phyloP scores from a whole-genome alignment of 2,888 invertebrate species.

The Notodromas monacha region DNA sequence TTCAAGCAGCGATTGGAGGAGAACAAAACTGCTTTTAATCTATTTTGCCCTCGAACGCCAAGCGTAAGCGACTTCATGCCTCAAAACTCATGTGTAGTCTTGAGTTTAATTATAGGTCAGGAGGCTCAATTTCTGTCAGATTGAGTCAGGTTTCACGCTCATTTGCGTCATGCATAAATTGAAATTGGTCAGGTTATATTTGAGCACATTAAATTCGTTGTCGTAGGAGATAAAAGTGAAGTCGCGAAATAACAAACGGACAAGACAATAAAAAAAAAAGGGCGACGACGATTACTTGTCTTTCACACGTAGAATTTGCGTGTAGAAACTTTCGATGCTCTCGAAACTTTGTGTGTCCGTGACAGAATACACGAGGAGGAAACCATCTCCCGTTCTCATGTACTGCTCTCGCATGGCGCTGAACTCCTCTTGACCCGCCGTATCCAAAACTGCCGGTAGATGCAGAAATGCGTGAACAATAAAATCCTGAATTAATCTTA shows the following conservation, averaged over 20 bases:
- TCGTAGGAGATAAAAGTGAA: constrained; percentile 5
- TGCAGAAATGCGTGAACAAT: too few relatives aligned
- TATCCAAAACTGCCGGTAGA: constrained; percentile 73
- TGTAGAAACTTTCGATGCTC: constrained; percentile 54
- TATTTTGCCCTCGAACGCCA: too few relatives aligned
- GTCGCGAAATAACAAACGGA: constrained; percentile 7
- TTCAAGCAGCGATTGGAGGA: too few relatives aligned
- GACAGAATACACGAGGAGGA: constrained; percentile 66
- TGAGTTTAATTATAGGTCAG: too few relatives aligned
- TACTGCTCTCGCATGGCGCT: constrained; percentile 78
- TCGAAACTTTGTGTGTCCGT: constrained; percentile 67
- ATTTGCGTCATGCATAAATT: constrained; percentile 7
- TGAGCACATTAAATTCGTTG: too few relatives aligned
- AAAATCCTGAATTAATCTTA: too few relatives aligned
- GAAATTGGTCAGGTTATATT: neutral
- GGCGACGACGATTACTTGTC: constrained; percentile 22
- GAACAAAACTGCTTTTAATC: too few relatives aligned
- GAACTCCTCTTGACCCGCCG: constrained; percentile 82
- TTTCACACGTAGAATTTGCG: constrained; percentile 61
- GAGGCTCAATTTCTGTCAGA: too few relatives aligned
- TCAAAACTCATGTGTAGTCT: too few relatives aligned
- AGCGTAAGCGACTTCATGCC: too few relatives aligned
- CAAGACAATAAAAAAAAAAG: too few relatives aligned
- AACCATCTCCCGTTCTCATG: constrained; percentile 73
- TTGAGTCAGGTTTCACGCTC: too few relatives aligned